Evolutionary conservation across 2,888 invertebrate species (phyloP), one percentile per base, ranked within the genome.

Genomic region (Polyploca ridens): DNA sequence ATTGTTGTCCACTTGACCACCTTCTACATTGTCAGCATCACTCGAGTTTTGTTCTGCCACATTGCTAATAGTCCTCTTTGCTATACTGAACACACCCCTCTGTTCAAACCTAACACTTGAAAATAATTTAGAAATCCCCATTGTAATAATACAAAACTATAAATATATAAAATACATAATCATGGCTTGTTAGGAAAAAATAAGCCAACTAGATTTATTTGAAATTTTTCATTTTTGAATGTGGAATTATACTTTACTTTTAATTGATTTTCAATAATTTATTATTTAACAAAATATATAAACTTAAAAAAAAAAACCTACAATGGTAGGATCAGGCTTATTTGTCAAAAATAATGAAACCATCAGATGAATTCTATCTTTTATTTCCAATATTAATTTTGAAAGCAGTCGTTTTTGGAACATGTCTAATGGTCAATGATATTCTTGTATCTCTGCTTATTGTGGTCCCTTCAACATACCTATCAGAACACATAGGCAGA

Each of bases 381-480:
- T 89, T 90, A 88, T 88, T 90, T 59, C 91, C 91, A 82, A 96
- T 94, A 84, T 95, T 96, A 66, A 97, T 87, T 90, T 96, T 97
- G 83, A 97, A 94, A 89, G 96, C 96, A 64, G 96, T 95, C 57
- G 97, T 97, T 93, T 98, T 98, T 58, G 98, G 98, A 49, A 99
- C 99, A 95, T 98, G 97, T 84, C 99, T 95, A 75, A 99, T 98
- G 14, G 99, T 99, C 63, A 99, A 89, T 14, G 99, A 99, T 71
- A 99, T 92, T 79, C 99, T 95, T 7, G 97, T 97, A 11, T 90
- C 90, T 75, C 98, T 94, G 63, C 88, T 75, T 33, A 98, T 77
- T 63, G 85, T 88, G 66, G 96, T 91, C 49, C 96, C 96, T 64
- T 94, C 87, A 19, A 85, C 81, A 87, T 95, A 95, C 63, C 90